These are phyloP conservation scores for Ecdyonurus torrentis DNA, from an alignment of 2,888 invertebrate genomes.

Conservation along the genomic window DNA sequence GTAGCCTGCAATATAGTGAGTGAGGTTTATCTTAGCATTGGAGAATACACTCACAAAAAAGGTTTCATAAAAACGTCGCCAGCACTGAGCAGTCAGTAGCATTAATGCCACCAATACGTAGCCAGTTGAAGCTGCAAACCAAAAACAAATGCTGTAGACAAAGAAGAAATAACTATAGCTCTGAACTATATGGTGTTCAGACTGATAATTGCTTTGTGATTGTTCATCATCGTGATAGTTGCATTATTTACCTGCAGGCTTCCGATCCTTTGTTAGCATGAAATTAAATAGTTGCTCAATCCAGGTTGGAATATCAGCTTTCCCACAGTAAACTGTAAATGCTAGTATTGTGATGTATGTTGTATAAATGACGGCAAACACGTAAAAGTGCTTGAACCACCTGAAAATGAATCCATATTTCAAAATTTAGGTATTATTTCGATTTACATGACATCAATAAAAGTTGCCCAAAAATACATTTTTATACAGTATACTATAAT, in stretches of 20 bases:
- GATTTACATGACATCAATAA: too few relatives aligned
- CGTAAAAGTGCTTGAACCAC: slow-evolving; percentile 67
- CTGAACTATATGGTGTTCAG: too few relatives aligned
- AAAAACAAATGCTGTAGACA: too few relatives aligned
- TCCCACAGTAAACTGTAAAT: slow-evolving; percentile 32
- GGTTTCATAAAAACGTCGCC: slow-evolving; percentile 64
- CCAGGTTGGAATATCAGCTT: slow-evolving; percentile 30
- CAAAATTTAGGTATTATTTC: too few relatives aligned
- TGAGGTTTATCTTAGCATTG: slow-evolving; percentile 56
- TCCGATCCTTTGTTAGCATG: slow-evolving; percentile 22
- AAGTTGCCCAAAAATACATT: too few relatives aligned
- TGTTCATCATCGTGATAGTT: too few relatives aligned
- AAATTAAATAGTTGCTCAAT: slow-evolving; percentile 32
- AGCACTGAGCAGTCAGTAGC: slow-evolving; percentile 50
- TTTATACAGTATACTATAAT: too few relatives aligned
- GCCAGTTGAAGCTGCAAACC: slow-evolving; percentile 41
- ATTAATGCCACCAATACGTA: slow-evolving; percentile 40
- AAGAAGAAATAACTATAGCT: too few relatives aligned
- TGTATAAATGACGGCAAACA: slow-evolving; percentile 44
- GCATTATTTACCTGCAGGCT: slow-evolving; percentile 35
- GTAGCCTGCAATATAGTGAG: slow-evolving; percentile 60
- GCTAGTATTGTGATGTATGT: slow-evolving; percentile 31
- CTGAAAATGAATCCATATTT: slow-evolving; percentile 23
- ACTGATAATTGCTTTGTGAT: too few relatives aligned
- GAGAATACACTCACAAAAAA: slow-evolving; percentile 66